Conservation (phyloP, 1,140 invertebrate species). For the Drosophila navojoa region DNA sequence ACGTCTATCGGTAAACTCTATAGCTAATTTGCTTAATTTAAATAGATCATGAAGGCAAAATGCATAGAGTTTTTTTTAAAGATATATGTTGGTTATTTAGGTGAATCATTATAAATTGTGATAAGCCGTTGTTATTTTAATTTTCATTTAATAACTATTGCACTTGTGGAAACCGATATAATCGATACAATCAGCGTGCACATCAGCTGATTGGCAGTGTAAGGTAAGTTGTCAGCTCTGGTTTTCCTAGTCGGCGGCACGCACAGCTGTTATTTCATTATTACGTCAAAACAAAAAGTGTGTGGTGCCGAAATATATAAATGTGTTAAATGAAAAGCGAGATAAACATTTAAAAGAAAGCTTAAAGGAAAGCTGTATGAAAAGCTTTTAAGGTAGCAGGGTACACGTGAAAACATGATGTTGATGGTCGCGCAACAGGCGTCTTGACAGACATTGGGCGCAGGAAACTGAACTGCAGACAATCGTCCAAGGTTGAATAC, state of each 20-base stretch:
- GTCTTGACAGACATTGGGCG: constrained; percentile 9
- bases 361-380: not conserved
- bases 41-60: no score
- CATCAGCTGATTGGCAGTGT: constrained; percentile 1
- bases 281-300: constrained; percentile 73
- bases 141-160: no score
- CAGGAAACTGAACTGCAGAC: constrained; percentile 9
- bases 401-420: constrained; percentile 29
- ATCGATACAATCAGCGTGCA: constrained; percentile 3
- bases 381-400: not conserved
- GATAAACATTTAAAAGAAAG: constrained; percentile 2
- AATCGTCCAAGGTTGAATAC: constrained; percentile 16
- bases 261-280: constrained; percentile 60
- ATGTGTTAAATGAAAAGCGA: constrained; percentile 50
- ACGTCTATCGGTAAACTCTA: not conserved
- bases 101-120: no score
- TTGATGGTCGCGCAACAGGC: constrained; percentile 15
- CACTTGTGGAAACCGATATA: not conserved
- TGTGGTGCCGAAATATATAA: constrained; percentile 47
- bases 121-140: no score
- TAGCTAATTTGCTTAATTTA: no score
- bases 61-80: no score
- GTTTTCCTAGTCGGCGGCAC: not conserved
- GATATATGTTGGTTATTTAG: no score
- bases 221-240: constrained; percentile 27